Evolutionary conservation across 2,888 invertebrate genomes (phyloP).

Genomic region (Cabera pusaria): DNA sequence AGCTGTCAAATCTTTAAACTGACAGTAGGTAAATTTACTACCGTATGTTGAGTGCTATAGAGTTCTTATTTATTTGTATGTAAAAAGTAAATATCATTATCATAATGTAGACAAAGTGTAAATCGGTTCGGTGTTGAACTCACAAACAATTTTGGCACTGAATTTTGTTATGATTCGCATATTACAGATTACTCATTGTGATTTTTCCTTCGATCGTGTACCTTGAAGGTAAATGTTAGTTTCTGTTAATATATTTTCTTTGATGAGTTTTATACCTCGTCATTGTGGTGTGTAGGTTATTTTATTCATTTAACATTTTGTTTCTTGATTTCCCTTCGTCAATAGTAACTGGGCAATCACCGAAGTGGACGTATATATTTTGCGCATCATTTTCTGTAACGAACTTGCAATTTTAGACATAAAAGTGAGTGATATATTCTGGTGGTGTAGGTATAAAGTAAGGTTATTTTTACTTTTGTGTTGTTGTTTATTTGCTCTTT

Average conservation of each 20-base stretch:
- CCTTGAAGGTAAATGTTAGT: neutral
- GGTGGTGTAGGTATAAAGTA: too few species aligned
- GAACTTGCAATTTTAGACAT: slow-evolving; percentile 11
- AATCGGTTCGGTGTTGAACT: slow-evolving; percentile 2
- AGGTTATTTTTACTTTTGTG: too few species aligned
- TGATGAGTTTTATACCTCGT: too few species aligned
- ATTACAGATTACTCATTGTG: slow-evolving; percentile 2
- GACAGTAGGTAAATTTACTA: slow-evolving; percentile 1
- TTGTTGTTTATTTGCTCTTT: too few species aligned
- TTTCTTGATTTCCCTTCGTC: slow-evolving; percentile 10
- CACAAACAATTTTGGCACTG: slow-evolving; percentile 13
- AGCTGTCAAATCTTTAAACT: slow-evolving; percentile 22
- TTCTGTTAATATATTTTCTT: neutral
- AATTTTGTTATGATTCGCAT: slow-evolving; percentile 10
- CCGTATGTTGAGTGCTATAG: too few species aligned
- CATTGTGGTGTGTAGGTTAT: too few species aligned
- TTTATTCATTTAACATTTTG: neutral
- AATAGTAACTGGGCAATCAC: slow-evolving; percentile 5
- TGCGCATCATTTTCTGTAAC: slow-evolving; percentile 17
- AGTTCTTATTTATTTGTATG: slow-evolving; percentile 10
- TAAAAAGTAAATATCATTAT: slow-evolving; percentile 31
- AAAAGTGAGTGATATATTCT: slow-evolving; percentile 4
- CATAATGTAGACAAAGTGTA: slow-evolving; percentile 2
- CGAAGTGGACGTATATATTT: slow-evolving; percentile 7
- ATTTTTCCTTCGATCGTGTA: slow-evolving; percentile 1